Evolutionary conservation across 2,113 vertebrate genomes (phyloP), one percentile per base, ranked within the genome.

Genomic region (Sturnus vulgaris): DNA sequence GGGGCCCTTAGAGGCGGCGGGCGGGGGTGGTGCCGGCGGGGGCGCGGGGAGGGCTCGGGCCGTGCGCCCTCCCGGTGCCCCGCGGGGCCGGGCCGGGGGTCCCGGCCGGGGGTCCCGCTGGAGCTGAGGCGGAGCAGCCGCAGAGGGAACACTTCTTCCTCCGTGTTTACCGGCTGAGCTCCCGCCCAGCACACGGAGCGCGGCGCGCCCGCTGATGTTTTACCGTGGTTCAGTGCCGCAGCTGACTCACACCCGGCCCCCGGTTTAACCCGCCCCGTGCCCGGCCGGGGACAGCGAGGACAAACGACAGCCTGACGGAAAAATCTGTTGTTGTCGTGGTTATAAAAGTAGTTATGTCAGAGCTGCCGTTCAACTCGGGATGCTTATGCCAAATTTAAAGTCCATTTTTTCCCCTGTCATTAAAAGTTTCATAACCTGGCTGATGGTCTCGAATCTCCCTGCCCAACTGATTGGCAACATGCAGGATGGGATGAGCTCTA

Each of bases 111-210:
- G 8, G 13, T 35, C 8, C n/a, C 12, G 49, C 8, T 16, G 50
- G 50, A 52, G 15, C 50, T 9, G 25, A 10, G 31, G 46, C 3
- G 23, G 20, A 40, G 37, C 35, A 3, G 59, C 11, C 28, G 11
- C 2, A 6, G 5, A 20, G 5, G 46, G 25, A 20, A 1, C 31
- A 10, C 50, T 28, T 52, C 42, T 44, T 3, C 3, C 2, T 7
- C 22, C 2, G 33, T 7, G n/a, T n/a, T 49, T 23, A 5, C 7
- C 2, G 18, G 39, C 46, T 0, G 44, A n/a, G 19, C 46, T 21
- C 15, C 56, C 7, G 65, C 19, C 23, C 53, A 2, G 0, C 24
- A 0, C 44, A 6, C 28, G 22, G 24, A 12, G 70, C 14, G 24
- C 3, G 15, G 49, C 44, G 53, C 35, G 15, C n/a, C 72, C 78